phyloP scores from a whole-genome alignment of 2,888 invertebrate species.

The Yponomeuta plumbellus region DNA sequence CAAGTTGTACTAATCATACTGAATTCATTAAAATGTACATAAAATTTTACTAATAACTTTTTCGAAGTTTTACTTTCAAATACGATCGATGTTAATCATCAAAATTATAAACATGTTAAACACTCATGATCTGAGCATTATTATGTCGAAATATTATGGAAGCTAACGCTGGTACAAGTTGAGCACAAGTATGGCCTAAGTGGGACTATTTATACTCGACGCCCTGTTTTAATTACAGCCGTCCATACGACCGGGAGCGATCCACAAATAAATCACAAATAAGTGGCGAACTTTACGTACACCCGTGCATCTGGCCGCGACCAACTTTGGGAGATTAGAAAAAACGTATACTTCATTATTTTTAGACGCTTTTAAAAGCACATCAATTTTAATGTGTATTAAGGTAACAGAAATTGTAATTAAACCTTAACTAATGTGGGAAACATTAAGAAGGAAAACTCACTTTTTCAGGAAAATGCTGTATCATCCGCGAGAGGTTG shows the following conservation, averaged over 20 bases:
- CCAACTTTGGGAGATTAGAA: neutral
- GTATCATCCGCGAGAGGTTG: conserved; percentile 33
- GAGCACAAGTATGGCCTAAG: conserved; percentile 53
- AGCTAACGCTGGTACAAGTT: conserved; percentile 33
- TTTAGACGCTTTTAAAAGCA: too few species aligned
- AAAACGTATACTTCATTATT: neutral
- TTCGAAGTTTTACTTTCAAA: too few species aligned
- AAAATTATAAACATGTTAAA: too few species aligned
- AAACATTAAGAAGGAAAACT: conserved; percentile 35
- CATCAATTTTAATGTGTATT: too few species aligned
- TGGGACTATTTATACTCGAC: conserved; percentile 61
- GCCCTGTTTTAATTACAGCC: conserved; percentile 54
- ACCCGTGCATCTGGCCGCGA: neutral
- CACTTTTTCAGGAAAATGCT: conserved; percentile 43
- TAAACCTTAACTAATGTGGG: neutral
- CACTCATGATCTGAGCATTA: neutral
- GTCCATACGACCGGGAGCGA: conserved; percentile 45
- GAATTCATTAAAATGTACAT: too few species aligned
- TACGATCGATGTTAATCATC: too few species aligned
- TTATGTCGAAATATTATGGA: neutral
- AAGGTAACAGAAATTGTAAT: too few species aligned
- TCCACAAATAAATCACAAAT: conserved; percentile 51
- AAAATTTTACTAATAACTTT: too few species aligned
- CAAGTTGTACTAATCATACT: too few species aligned
- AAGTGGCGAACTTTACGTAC: conserved; percentile 21